Conservation (phyloP, 2,888 invertebrate genomes). For the Melieria crassipennis region DNA sequence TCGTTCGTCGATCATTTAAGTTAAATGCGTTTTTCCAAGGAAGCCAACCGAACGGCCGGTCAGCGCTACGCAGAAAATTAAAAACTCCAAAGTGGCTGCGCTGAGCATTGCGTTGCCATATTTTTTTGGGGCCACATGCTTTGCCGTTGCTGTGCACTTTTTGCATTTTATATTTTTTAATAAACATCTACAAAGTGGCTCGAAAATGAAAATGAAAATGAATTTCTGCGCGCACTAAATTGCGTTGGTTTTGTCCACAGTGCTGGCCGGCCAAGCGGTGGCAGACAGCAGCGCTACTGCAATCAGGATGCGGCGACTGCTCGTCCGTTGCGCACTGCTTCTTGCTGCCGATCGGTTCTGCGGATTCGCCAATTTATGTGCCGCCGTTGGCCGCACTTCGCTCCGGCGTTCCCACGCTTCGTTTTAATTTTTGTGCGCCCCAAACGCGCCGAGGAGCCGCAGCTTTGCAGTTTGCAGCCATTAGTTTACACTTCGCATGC, state of each 20-base stretch:
- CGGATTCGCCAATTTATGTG: background rate
- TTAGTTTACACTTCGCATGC: conserved; percentile 63
- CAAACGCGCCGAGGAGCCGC: background rate
- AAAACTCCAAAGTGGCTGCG: conserved; percentile 16
- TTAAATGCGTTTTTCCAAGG: conserved; percentile 51
- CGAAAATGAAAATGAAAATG: conserved; percentile 33
- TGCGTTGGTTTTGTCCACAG: conserved; percentile 30
- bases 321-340: too few relatives aligned
- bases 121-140: conserved; percentile 24
- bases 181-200: conserved; percentile 41
- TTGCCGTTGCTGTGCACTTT: conserved; percentile 18
- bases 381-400: background rate
- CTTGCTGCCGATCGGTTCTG: too few relatives aligned
- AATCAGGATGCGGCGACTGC: too few relatives aligned
- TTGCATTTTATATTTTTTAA: conserved; percentile 39
- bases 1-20: conserved; percentile 28
- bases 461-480: conserved; percentile 45
- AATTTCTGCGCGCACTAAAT: conserved; percentile 35
- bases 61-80: conserved; percentile 14
- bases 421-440: conserved; percentile 40
- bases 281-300: background rate
- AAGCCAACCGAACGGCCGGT: conserved; percentile 42
- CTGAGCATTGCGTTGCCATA: background rate
- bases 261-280: background rate
- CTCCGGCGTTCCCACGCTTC: conserved; percentile 55